Base-by-base conservation (phyloP, 1,140 invertebrate species). In the Drosophila yakuba region DNA sequence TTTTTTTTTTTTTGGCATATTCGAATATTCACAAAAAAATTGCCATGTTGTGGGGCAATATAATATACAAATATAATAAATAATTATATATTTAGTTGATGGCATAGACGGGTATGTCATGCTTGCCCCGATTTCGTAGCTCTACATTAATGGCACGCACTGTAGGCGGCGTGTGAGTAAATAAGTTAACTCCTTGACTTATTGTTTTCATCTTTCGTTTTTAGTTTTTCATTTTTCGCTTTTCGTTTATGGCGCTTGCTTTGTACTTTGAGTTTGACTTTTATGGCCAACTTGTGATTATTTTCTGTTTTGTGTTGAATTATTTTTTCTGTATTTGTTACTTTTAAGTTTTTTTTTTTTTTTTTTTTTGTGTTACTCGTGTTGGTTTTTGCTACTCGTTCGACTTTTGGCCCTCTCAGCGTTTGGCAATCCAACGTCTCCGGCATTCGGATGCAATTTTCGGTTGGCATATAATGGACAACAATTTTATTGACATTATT, bases 401-500 rank as follows among this genome's bases (percentile, higher is more conserved):
- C 82, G 80, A 86, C 83, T 86, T 78, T 86, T 88, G 82, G 84
- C 75, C 84, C 75, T 76, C 69, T 77, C 78, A 64, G 66, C 59
- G 73, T 89, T 89, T 89, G 84, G 84, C 84, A 89, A 89, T 89
- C 69, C 60, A 60, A 60, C 20, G 35, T 64, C 43, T 20, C 17
- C 17, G 10, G 43, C 43, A 17, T 68, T 80, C 68, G 82, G 77
- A 78, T 88, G 84, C 84, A 88, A 84, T 89, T 89, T 89, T 89
- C 77, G 69, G 73, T 66, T 71, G 69, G 77, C 79, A 62, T 77
- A 89, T 89, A 89, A 89, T 89, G 84, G 85, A 89, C 84, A 88
- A 89, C 84, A 89, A 89, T 89, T 89, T 89, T 89, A 89, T 89
- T 89, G 84, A 90, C 84, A 89, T 89, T 89, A 89, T 89, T 89